Conservation (phyloP, 1,140 invertebrate genomes). For the Aradophagus sp. region DNA sequence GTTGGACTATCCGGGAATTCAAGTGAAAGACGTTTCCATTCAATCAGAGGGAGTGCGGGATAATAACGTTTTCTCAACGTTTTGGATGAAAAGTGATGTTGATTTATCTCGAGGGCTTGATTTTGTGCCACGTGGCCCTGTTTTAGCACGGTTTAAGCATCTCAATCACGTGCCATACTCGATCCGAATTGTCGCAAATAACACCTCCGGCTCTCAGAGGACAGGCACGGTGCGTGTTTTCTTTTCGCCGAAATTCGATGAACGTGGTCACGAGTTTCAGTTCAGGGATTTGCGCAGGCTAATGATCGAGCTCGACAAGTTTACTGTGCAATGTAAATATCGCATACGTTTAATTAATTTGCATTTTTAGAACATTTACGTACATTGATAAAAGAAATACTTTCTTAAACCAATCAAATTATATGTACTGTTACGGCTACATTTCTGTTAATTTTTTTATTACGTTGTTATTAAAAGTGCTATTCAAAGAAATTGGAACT, state of each 20-base stretch:
- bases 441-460: too few species aligned
- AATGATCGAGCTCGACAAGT: slow-evolving; percentile 86
- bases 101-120: slow-evolving; percentile 85
- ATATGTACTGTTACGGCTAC: too few species aligned
- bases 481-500: too few species aligned
- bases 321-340: slow-evolving; percentile 48
- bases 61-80: slow-evolving; percentile 78
- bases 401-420: too few species aligned
- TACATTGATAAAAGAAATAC: too few species aligned
- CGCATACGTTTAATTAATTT: too few species aligned
- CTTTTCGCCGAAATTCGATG: slow-evolving; percentile 82
- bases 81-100: slow-evolving; percentile 84
- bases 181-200: slow-evolving; percentile 79
- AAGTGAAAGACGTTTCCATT: slow-evolving; percentile 33
- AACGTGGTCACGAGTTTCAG: slow-evolving; percentile 78
- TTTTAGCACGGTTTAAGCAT: slow-evolving; percentile 83
- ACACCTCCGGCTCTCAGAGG: slow-evolving; percentile 74
- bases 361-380: too few species aligned
- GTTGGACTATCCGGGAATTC: slow-evolving; percentile 76
- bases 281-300: slow-evolving; percentile 81
- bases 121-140: slow-evolving; percentile 81
- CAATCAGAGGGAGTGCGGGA: slow-evolving; percentile 67
- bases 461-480: too few species aligned
- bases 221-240: slow-evolving; percentile 86
- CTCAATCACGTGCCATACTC: slow-evolving; percentile 83